These are phyloP conservation scores for Nyctalus aviator DNA, from an alignment of 2,797 vertebrate species.

Conservation along the genomic window DNA sequence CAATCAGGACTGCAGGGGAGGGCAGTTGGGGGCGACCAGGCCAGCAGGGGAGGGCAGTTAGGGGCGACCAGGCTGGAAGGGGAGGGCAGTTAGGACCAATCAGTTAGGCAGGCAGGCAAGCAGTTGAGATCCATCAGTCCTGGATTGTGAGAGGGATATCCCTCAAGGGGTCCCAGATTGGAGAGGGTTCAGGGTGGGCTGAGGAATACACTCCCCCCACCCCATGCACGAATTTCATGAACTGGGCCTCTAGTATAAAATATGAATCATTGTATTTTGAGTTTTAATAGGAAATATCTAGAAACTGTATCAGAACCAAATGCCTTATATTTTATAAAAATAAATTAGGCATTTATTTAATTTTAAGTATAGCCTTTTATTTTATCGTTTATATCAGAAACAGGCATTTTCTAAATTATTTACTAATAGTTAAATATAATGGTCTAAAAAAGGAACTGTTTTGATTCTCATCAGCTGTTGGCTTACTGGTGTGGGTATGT, in stretches of 20 bases:
- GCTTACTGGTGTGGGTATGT: neutral
- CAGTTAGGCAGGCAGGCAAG: no score
- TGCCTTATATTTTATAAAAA: conserved; percentile 27
- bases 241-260: neutral
- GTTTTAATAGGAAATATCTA: conserved; percentile 40
- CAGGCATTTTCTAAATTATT: conserved; percentile 44
- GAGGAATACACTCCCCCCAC: no score
- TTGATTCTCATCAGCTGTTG: neutral
- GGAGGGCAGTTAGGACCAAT: no score
- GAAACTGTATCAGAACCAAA: neutral
- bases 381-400: conserved; percentile 19
- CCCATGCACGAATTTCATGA: no score
- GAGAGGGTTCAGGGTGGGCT: no score
- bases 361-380: neutral
- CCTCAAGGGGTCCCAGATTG: no score
- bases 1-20: no score
- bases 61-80: no score
- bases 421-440: conserved; percentile 52
- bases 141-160: no score
- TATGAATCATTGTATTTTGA: neutral
- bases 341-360: conserved; percentile 12
- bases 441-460: neutral
- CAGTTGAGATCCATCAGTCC: no score
- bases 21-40: no score
- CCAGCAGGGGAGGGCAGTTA: no score